Evolutionary conservation across 2,797 vertebrate species (phyloP), one percentile per base, ranked within the genome.

Genomic region (Muscicapa comitata): DNA sequence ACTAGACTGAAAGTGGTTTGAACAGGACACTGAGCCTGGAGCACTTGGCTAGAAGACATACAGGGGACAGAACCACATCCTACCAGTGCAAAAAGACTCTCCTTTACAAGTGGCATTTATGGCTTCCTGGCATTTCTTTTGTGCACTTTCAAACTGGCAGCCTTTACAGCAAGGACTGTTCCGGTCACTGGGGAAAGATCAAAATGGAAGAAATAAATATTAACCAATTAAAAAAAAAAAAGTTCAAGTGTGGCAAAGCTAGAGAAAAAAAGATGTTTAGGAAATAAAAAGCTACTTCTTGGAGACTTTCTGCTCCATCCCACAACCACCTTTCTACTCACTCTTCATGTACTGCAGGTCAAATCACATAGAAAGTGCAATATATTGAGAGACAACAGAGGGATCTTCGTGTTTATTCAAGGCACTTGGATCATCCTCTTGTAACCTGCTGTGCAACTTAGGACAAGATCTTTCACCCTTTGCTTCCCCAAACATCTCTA

Each of bases 61-160:
- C 28, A 37, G 35, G 48, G 42, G 51, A 79, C 50, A 83, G 37
- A 54, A n/a, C 14, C 58, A 67, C 3, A 3, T 75, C 97, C 95
- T 96, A 99, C 99, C 99, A 97, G 99, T 99, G 97, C 99, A 99
- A 42, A 94, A 98, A 8, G 99, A 99, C 47, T 96, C 98, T 94
- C 98, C 99, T 98, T 99, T 99, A 95, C 99, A 99, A 63, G 99
- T 99, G 8, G 99, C 99, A 62, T 96, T 99, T 86, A 99, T 99
- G 76, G 98, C 98, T 97, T 99, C 99, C 93, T 99, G 99, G 96
- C 99, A 99, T 93, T 97, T 98, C 96, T 97, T 99, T 83, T 98
- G 98, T 42, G 98, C 98, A 6, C 79, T 97, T 96, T 99, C 98
- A 88, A 98, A 99, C 89, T 55, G 98, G 97, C 99, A 99, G 18